Evolutionary conservation across 2,888 invertebrate species (phyloP).

Genomic region (Drosophila limbata): DNA sequence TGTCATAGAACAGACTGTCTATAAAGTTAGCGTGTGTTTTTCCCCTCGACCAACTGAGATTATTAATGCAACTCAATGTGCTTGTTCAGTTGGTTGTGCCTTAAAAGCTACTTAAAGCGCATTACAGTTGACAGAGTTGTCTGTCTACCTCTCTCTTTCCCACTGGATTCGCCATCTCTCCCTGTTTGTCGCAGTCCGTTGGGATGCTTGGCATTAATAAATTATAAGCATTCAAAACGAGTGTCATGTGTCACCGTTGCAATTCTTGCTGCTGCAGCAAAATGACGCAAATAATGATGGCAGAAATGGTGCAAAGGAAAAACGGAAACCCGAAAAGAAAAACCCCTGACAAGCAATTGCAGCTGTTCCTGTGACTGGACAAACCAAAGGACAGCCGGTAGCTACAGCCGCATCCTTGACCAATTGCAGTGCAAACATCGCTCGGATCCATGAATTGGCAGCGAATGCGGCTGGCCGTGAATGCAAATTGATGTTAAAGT

Average conservation of each 20-base stretch:
- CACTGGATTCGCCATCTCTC: not conserved
- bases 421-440: conserved; percentile 63
- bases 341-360: conserved; percentile 16
- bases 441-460: conserved; percentile 11
- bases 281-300: conserved; percentile 51
- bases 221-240: conserved; percentile 63
- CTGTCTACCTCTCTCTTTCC: not conserved
- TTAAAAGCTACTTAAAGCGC: conserved; percentile 43
- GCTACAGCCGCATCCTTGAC: conserved; percentile 56
- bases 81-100: conserved; percentile 17
- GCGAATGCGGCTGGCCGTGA: conserved; percentile 28
- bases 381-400: not conserved
- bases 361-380: conserved; percentile 12
- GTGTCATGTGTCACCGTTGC: conserved; percentile 45
- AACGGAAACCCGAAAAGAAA: conserved; percentile 13
- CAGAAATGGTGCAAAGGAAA: conserved; percentile 55
- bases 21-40: not conserved
- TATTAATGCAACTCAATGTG: conserved; percentile 17
- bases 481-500: conserved; percentile 65
- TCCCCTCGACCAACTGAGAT: conserved; percentile 1
- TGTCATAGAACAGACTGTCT: not conserved
- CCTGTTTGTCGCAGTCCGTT: not conserved
- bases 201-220: conserved; percentile 52
- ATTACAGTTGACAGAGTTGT: conserved; percentile 17
- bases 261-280: conserved; percentile 35